Base-by-base conservation (phyloP, 2,797 vertebrate genomes). In the Sparidentex hasta region DNA sequence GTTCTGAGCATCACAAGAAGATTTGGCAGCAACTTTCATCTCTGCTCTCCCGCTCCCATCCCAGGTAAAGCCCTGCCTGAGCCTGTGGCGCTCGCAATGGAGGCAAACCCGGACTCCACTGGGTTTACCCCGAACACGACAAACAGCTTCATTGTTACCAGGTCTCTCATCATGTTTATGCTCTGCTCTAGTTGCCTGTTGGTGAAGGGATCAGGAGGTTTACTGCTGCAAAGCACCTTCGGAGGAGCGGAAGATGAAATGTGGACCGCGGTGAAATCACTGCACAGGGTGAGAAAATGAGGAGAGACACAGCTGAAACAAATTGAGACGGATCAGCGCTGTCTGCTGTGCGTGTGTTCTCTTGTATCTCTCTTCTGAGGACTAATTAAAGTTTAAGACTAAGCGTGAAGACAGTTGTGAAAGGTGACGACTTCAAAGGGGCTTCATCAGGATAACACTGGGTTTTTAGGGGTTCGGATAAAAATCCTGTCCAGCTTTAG, bases 1-100 rank as follows among this genome's bases (percentile, higher is more conserved):
- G 67, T 41, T 78, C 61, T 51, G 33, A 81, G 74, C 76, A 69
- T 87, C 72, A 69, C 62, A 67, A 61, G 76, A 80, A 66, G 77
- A 55, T 73, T 77, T 88, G 85, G 81, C 69, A 75, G 41, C 56
- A 65, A 50, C 71, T 68, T 78, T 75, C 73, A 85, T 74, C 74
- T 76, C 54, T 38, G 56, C 66, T 67, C 63, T 55, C 48, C 33
- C 2, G 29, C 67, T 69, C 73, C 73, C 68, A 74, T 70, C 29
- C 57, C 81, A 80, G 77, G 80, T 83, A 73, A 82, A 83, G 51
- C 76, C 55, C 16, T 72, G 11, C 52, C 67, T 50, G 69, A 82
- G 76, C 58, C 78, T 1, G 55, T 13, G 48, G 61, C 3, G 1
- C 23, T 61, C 0, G 1, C 57, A 3, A 55, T 33, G 1, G 52